phyloP scores from a whole-genome alignment of 2,797 vertebrate species.

The Catostomus latipinnis region DNA sequence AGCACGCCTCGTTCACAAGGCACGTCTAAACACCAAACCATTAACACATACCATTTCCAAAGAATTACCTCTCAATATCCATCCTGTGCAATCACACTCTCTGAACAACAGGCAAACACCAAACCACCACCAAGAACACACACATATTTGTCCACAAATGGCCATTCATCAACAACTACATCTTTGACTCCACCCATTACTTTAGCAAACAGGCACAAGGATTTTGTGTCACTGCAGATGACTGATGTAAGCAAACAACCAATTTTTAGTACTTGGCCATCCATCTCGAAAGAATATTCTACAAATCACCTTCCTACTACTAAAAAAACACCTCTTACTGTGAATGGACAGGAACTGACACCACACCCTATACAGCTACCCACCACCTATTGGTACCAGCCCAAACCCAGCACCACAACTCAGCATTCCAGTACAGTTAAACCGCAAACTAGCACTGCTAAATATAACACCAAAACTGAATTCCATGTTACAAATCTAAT shows the following conservation, averaged over 20 bases:
- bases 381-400: not conserved
- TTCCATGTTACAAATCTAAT: not conserved
- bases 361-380: not conserved
- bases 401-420: conserved; percentile 29
- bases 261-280: not conserved
- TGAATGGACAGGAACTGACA: not conserved
- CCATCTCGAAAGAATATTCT: not conserved
- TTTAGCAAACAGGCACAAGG: not conserved
- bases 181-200: conserved; percentile 9
- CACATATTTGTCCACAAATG: not conserved
- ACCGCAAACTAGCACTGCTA: conserved; percentile 13
- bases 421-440: conserved; percentile 18
- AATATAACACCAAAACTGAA: not conserved
- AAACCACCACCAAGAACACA: conserved; percentile 3
- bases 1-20: conserved; percentile 35
- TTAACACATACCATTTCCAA: conserved; percentile 8
- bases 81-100: conserved; percentile 24
- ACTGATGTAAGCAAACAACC: conserved; percentile 1
- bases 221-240: not conserved
- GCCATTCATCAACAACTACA: not conserved
- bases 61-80: conserved; percentile 9
- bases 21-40: conserved; percentile 18
- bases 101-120: conserved; percentile 11
- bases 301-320: not conserved
- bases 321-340: not conserved